Conservation (phyloP, 2,888 invertebrate genomes). For the Stenoptilia bipunctidactyla region DNA sequence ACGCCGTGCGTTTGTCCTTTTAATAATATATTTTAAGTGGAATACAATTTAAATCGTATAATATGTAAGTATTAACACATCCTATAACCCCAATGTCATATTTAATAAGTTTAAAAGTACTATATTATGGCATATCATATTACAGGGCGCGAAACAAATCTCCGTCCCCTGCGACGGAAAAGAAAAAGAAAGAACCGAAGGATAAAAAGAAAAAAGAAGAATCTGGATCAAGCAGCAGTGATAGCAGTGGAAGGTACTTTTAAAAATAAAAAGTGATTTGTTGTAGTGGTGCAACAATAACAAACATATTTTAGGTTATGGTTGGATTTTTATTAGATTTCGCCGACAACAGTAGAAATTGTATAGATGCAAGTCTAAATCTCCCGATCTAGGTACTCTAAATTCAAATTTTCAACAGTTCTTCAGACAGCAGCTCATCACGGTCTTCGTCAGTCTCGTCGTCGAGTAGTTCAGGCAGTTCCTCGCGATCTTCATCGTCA, state of each 20-base stretch:
- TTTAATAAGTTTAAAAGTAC: too few species aligned
- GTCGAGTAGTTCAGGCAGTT: slow-evolving; percentile 80
- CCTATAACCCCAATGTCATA: too few species aligned
- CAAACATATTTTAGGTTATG: slow-evolving; percentile 13
- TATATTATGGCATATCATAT: too few species aligned
- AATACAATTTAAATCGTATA: too few species aligned
- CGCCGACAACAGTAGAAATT: not conserved
- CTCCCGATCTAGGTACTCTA: too few species aligned
- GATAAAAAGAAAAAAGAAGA: slow-evolving; percentile 76
- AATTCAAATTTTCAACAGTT: slow-evolving; percentile 53
- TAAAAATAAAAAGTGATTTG: slow-evolving; percentile 1
- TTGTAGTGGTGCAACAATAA: not conserved
- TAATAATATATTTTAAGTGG: too few species aligned
- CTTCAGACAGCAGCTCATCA: slow-evolving; percentile 87
- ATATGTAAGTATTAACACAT: too few species aligned
- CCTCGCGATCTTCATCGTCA: slow-evolving; percentile 70
- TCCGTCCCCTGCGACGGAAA: slow-evolving; percentile 77
- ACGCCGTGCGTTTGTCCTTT: too few species aligned
- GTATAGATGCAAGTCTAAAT: not conserved
- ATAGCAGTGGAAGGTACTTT: slow-evolving; percentile 77
- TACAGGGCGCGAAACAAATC: slow-evolving; percentile 82
- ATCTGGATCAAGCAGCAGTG: slow-evolving; percentile 85
- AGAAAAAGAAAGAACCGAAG: slow-evolving; percentile 77
- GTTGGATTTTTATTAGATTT: slow-evolving; percentile 8
- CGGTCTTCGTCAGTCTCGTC: slow-evolving; percentile 83